Base-by-base conservation (phyloP, 2,113 vertebrate species). In the Natator depressus region DNA sequence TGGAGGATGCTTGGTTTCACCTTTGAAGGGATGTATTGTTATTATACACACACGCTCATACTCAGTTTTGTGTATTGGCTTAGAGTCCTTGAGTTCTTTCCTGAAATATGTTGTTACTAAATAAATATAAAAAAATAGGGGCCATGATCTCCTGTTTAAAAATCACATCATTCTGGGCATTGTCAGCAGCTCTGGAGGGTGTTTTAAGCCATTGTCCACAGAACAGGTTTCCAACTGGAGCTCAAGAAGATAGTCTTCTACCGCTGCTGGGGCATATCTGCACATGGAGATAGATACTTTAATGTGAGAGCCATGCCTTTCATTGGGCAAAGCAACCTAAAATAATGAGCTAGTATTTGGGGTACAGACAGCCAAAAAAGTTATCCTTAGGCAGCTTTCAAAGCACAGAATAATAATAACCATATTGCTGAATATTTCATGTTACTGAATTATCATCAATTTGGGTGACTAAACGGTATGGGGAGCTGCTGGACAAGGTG, bases 141-240 rank as follows among this genome's bases (percentile, higher is more conserved):
- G 91, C 84, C 72, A 94, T 93, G 86, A 95, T 94, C 85, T 96
- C 96, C 97, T 94, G 82, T 89, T 9, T 75, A 51, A 1, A 9
- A 90, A 50, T 88, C 57, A 86, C 62, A 95, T 94, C 57, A 88
- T 94, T 92, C 86, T 20, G 90, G 92, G 55, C 78, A 75, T 1
- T 5, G 80, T 88, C 89, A 89, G 55, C 79, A 87, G 38, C n/a
- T 94, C 90, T 89, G 85, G 69, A 93, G 94, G 31, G 31, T 16
- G 35, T 16, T n/a, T n/a, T 65, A 35, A 65, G 31, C 31, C 31
- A 16, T 35, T 35, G 31, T 17, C 59, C 6, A 65, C 59, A 65
- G 31, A 65, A 65, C 31, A 86, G 78, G 2, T 82, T 95, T 95
- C 83, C 81, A 94, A 51, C 82, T 96, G 84, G 62, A 65, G 62